Evolutionary conservation across 2,113 vertebrate genomes (phyloP).

Genomic region (Rattus rattus): DNA sequence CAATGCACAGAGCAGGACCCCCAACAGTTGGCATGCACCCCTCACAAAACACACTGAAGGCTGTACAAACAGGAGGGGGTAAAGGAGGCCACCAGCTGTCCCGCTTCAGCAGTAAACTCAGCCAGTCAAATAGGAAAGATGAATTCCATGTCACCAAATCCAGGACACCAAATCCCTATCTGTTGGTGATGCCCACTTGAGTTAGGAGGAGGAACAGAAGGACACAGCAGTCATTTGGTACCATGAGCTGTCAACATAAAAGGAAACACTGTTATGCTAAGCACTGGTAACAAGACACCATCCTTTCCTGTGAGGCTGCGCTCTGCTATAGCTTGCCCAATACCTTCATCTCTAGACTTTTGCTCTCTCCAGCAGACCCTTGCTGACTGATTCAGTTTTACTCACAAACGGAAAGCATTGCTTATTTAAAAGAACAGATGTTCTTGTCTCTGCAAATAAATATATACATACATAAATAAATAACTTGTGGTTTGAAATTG

Average conservation of each 20-base stretch:
- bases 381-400: background rate
- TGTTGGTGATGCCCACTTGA: background rate
- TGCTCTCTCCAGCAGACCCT: background rate
- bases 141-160: background rate
- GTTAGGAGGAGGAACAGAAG: background rate
- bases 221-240: background rate
- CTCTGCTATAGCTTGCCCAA: too few relatives aligned
- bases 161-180: background rate
- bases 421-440: background rate
- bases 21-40: background rate
- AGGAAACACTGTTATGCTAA: background rate
- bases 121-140: background rate
- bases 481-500: background rate
- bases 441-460: background rate
- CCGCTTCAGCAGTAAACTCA: background rate
- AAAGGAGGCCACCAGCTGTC: background rate
- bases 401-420: background rate
- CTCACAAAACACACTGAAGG: background rate
- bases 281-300: fast-evolving
- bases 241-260: background rate
- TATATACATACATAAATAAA: background rate
- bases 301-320: background rate
- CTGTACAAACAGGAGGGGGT: background rate
- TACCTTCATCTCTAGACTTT: background rate
- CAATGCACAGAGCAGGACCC: background rate